These are phyloP conservation scores for Caenorhabditis tropicalis DNA, from an alignment of 1,140 invertebrate genomes.

Conservation along the genomic window DNA sequence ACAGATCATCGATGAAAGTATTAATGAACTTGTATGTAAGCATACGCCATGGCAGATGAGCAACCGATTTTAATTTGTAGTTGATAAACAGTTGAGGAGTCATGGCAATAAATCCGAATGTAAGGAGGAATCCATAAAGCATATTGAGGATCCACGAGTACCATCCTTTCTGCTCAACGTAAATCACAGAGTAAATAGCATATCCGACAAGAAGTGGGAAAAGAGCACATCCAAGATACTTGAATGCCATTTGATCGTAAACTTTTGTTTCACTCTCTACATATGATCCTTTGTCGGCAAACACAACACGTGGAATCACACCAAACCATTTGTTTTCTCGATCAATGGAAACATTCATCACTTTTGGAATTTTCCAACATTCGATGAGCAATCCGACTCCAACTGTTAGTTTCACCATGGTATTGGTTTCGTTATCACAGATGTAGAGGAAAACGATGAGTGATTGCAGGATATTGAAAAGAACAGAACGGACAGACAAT, in stretches of 20 bases:
- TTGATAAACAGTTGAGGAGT: slow-evolving; percentile 94
- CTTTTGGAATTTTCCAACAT: slow-evolving; percentile 98
- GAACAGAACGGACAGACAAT: slow-evolving; percentile 49
- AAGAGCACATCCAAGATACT: slow-evolving; percentile 90
- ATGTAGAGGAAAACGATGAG: slow-evolving; percentile 75
- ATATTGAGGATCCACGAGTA: slow-evolving; percentile 86
- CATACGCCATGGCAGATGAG: slow-evolving; percentile 98
- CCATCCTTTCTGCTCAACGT: slow-evolving; percentile 93
- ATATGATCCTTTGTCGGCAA: slow-evolving; percentile 95
- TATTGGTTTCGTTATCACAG: slow-evolving; percentile 97
- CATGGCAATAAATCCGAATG: slow-evolving; percentile 99
- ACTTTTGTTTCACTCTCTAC: slow-evolving; percentile 90
- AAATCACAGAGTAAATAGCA: slow-evolving; percentile 91
- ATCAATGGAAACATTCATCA: slow-evolving; percentile 60
- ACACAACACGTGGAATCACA: slow-evolving; percentile 75
- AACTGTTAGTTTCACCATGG: slow-evolving; percentile 80
- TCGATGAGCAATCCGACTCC: slow-evolving; percentile 92
- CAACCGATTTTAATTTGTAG: slow-evolving; percentile 97
- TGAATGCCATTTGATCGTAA: slow-evolving; percentile 92
- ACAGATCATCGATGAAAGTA: slow-evolving; percentile 99
- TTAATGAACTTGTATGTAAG: slow-evolving; percentile 99
- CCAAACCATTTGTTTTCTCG: slow-evolving; percentile 47
- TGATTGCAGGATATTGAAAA: slow-evolving; percentile 75
- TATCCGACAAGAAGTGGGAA: slow-evolving; percentile 91
- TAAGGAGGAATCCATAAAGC: slow-evolving; percentile 96